These are phyloP conservation scores for Lontra canadensis DNA, from an alignment of 2,113 vertebrate species.

Conservation along the genomic window DNA sequence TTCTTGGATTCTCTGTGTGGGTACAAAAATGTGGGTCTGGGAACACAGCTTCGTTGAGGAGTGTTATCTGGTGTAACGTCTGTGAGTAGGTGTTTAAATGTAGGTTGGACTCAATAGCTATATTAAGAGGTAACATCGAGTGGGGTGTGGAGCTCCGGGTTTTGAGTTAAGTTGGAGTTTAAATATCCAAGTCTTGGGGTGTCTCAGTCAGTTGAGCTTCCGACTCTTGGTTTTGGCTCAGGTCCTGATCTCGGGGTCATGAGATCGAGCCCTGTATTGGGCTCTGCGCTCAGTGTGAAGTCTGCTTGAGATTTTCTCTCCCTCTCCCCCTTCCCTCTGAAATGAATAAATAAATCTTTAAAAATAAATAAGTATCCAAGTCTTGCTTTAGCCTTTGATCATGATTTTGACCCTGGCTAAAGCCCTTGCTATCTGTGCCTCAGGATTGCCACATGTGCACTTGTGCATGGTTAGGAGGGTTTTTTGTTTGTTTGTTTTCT, in stretches of 20 bases:
- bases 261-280: neutral
- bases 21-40: slow-evolving; percentile 57
- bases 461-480: neutral
- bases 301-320: neutral
- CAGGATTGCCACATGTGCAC: neutral
- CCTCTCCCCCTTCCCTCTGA: neutral
- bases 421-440: neutral
- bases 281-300: neutral
- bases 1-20: slow-evolving; percentile 66
- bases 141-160: neutral
- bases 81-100: slow-evolving; percentile 65
- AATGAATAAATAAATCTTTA: neutral
- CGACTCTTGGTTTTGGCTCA: neutral
- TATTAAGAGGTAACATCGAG: slow-evolving; percentile 51
- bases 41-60: slow-evolving; percentile 53
- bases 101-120: slow-evolving; percentile 50
- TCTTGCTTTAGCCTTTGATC: neutral
- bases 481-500: neutral
- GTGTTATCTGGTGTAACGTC: slow-evolving; percentile 54
- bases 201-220: neutral
- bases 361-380: neutral
- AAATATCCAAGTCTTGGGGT: neutral
- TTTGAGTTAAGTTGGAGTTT: slow-evolving; percentile 1
- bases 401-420: neutral
- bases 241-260: neutral